Evolutionary conservation across 2,888 invertebrate genomes (phyloP), one percentile per base, ranked within the genome.

Genomic region (Euclidia mi): DNA sequence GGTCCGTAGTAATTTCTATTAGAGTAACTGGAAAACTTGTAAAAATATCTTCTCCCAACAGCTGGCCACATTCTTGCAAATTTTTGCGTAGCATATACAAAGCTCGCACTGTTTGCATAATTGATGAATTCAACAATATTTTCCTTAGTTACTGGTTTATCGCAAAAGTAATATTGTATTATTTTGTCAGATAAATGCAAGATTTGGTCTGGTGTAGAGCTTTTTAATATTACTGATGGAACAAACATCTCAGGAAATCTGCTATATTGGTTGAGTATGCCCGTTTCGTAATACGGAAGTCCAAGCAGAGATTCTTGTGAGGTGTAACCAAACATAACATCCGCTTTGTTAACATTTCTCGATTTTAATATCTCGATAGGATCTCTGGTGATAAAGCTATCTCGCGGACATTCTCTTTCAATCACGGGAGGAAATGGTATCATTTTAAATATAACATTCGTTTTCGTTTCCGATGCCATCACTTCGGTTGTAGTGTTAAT

Each of bases 241-340:
- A 82, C 75, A 2, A 84, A 43, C 15, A 77, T 25, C 53, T 87
- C 86, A 3, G 70, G 64, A 32, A 80, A 80, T 44, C 44, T 66
- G 0, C 65, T 58, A 44, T 78, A 83, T 1, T 59, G 49, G n/a
- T 2, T 56, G n/a, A 0, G 78, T 41, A 0, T 69, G 38, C 3
- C n/a, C 17, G 0, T 31, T 35, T 15, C 71, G 2, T 75, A 56
- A 0, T 14, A 0, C 2, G 56, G 20, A 3, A 84, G 7, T 2
- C 46, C 63, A 0, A 81, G 11, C 9, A 83, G 25, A 2, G 96
- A 96, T 87, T 97, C 97, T 44, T 96, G 95, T 0, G 95, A 94
- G 7, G 96, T 97, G 3, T 96, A 82, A 1, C 97, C 97, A 17
- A 96, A 92, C 82, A 98, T 95, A 81, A 96, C 94, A 0, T 97